These are phyloP conservation scores for Amblyopsis rosae DNA, from an alignment of 2,113 vertebrate genomes.

Conservation along the genomic window DNA sequence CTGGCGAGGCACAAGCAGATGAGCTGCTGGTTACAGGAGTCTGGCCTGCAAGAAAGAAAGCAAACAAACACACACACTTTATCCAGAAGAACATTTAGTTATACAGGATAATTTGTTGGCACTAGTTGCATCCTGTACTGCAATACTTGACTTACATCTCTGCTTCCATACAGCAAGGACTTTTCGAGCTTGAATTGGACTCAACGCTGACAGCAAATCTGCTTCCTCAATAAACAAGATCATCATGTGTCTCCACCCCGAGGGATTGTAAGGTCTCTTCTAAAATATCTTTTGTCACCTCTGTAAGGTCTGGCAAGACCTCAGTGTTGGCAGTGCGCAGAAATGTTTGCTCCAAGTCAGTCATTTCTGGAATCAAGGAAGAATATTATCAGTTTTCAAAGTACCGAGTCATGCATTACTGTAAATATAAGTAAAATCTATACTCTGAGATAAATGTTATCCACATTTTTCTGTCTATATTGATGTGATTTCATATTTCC, in stretches of 20 bases:
- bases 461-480: too few species aligned
- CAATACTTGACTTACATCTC: slow-evolving; percentile 36
- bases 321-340: slow-evolving; percentile 28
- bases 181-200: slow-evolving; percentile 45
- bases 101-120: background rate
- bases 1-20: slow-evolving; percentile 8
- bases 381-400: background rate
- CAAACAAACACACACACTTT: too few species aligned
- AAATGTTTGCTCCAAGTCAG: slow-evolving; percentile 21
- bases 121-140: slow-evolving; percentile 14
- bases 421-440: too few species aligned
- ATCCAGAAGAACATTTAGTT: slow-evolving; percentile 18
- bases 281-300: slow-evolving; percentile 27
- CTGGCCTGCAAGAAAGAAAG: too few species aligned
- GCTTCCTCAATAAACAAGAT: slow-evolving; percentile 27
- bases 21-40: slow-evolving; percentile 33
- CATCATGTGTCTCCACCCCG: slow-evolving; percentile 29
- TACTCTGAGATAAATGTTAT: too few species aligned
- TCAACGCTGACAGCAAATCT: slow-evolving; percentile 36
- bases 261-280: slow-evolving; percentile 32
- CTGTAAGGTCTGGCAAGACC: slow-evolving; percentile 46
- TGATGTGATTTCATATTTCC: too few species aligned
- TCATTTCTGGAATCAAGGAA: slow-evolving; percentile 35
- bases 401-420: background rate
- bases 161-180: slow-evolving; percentile 39